Evolutionary conservation across 2,113 vertebrate species (phyloP).

Genomic region (Australoheros scitulus): DNA sequence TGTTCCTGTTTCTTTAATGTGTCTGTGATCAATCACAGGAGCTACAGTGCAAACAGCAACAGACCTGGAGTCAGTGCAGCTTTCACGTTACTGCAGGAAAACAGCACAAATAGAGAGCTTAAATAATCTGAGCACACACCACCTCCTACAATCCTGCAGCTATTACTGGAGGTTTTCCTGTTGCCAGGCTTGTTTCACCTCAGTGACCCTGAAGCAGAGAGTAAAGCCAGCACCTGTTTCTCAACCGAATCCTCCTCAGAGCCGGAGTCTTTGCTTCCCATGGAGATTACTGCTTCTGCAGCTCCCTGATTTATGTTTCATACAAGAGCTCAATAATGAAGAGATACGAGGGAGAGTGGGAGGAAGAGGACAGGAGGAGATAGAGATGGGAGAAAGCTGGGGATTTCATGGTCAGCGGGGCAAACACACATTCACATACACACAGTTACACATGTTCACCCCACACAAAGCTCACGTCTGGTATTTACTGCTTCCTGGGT

Average conservation of each 20-base stretch:
- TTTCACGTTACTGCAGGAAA: neutral
- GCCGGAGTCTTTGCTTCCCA: conserved; percentile 30
- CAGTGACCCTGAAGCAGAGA: conserved; percentile 1
- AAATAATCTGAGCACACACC: neutral
- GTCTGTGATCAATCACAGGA: conserved; percentile 20
- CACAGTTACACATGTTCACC: neutral
- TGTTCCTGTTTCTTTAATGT: conserved; percentile 2
- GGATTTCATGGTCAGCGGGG: conserved; percentile 39
- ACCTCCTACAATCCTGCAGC: neutral
- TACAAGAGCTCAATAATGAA: conserved; percentile 26
- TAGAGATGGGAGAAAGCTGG: conserved; percentile 8
- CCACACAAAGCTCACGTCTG: conserved; percentile 31
- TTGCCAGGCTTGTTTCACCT: conserved; percentile 4
- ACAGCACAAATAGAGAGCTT: neutral
- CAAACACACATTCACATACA: conserved; percentile 17
- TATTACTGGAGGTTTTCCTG: neutral
- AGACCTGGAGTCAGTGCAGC: neutral
- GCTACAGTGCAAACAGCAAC: conserved; percentile 7
- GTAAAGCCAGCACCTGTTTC: conserved; percentile 37
- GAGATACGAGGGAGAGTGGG: conserved; percentile 25
- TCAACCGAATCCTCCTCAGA: neutral
- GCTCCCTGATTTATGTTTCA: conserved; percentile 29
- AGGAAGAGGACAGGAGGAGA: conserved; percentile 23
- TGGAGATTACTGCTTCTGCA: conserved; percentile 28
- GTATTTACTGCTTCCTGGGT: conserved; percentile 62